A percentile compares a stretch with the other conserved stretches of the same genome.
phyloP scores from a whole-genome alignment of 1,140 invertebrate species.

The Drosophila tani region DNA sequence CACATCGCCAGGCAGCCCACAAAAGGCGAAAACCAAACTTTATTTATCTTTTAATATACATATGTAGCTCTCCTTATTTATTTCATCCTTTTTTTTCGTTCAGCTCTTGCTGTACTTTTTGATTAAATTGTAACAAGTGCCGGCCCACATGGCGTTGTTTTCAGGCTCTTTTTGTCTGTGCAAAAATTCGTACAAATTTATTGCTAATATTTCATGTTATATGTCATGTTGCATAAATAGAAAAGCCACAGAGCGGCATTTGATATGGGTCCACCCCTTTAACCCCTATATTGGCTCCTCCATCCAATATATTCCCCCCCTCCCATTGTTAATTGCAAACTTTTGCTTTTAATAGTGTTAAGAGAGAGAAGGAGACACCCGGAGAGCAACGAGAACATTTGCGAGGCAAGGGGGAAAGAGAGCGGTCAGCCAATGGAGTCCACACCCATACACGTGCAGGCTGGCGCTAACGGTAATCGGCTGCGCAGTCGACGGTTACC shows the following conservation, averaged over 20 bases:
- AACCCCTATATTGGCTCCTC: background rate
- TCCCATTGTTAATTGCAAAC: constrained; percentile 73
- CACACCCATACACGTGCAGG: constrained; percentile 46
- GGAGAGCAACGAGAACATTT: constrained; percentile 36
- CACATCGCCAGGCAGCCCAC: constrained; percentile 48
- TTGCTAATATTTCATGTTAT: constrained; percentile 83
- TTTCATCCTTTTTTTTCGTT: constrained; percentile 4
- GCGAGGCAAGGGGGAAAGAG: constrained; percentile 11
- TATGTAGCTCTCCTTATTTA: constrained; percentile 17
- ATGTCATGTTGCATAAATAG: constrained; percentile 81
- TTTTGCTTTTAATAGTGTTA: constrained; percentile 76
- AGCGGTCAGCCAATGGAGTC: constrained; percentile 63
- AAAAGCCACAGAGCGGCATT: constrained; percentile 71
- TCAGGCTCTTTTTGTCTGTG: constrained; percentile 48
- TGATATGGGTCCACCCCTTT: constrained; percentile 53
- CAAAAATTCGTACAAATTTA: constrained; percentile 74
- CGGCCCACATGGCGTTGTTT: constrained; percentile 73
- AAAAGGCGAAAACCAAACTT: constrained; percentile 37
- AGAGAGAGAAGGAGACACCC: constrained; percentile 10
- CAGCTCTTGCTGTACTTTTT: constrained; percentile 52
- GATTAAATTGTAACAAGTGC: constrained; percentile 83
- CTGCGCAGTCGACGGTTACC: constrained; percentile 52
- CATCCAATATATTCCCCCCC: constrained; percentile 54
- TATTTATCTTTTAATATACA: constrained; percentile 44
- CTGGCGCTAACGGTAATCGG: constrained; percentile 80